Conservation (phyloP, 2,113 vertebrate genomes). For the Oriolus oriolus region DNA sequence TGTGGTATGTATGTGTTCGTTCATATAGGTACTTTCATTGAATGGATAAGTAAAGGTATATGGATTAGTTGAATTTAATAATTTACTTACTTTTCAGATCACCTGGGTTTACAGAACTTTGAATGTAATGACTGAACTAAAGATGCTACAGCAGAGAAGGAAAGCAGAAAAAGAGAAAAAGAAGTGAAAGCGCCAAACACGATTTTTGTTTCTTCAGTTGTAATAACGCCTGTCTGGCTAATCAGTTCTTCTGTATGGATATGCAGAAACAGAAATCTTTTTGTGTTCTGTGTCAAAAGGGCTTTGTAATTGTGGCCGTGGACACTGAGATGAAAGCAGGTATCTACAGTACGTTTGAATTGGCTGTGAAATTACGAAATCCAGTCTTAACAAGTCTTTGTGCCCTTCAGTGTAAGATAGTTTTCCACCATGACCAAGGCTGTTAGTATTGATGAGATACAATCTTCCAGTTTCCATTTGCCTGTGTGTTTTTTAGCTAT, state of each 20-base stretch:
- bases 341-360: background rate
- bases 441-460: background rate
- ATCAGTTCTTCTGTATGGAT: background rate
- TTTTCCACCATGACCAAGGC: background rate
- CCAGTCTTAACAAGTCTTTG: background rate
- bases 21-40: background rate
- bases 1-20: conserved; percentile 82
- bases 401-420: background rate
- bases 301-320: background rate
- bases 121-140: conserved; percentile 87
- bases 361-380: background rate
- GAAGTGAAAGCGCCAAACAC: background rate
- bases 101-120: conserved; percentile 89
- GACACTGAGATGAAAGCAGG: background rate
- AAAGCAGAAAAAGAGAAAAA: conserved; percentile 71
- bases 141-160: conserved; percentile 78
- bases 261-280: background rate
- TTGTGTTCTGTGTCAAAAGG: background rate
- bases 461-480: background rate
- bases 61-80: background rate
- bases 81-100: conserved; percentile 67
- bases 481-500: background rate
- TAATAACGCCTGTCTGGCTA: background rate
- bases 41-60: background rate
- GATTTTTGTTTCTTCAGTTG: background rate